Base-by-base conservation (phyloP, 2,888 invertebrate species). In the Lithodes maja region DNA sequence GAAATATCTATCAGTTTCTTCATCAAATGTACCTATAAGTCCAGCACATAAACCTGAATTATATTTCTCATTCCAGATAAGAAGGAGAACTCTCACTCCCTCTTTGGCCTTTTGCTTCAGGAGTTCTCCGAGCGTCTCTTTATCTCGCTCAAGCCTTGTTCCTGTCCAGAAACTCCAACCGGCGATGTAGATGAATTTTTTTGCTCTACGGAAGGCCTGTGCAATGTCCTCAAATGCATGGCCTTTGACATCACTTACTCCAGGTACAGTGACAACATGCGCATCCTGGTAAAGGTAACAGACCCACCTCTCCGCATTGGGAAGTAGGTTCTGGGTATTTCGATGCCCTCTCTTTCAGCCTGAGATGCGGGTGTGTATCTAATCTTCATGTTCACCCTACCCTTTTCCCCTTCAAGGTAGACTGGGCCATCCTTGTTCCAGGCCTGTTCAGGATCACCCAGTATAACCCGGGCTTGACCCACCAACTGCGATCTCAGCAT, bases 151-250 rank as follows among this genome's bases (percentile, higher is more conserved):
- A 9, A 92, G 85, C 49, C 75, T 33, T 15, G 85, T 86, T 3
- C 50, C 81, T 3, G 91, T 90, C 83, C 83, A 86, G 2, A 92
- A 80, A 75, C 91, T 91, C 92, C 92, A 92, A 33, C 90, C 92
- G 50, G 90, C 82, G 53, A 92, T 87, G 78, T 92, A 92, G 49
- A 92, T 90, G 53, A 92, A 91, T 69, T 90, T 86, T 33, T 86
- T 85, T 0, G 92, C 92, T 15, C 86, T 69, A 2, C 78, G 68
- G 17, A 92, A 79, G 7, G 90, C 75, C 15, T 90, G 61, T 12
- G 85, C 91, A 12, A 91, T 85, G 61, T 87, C 92, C 12, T 83
- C 69, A 50, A 87, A 92, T 12, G 81, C 83, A 80, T 84, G 82
- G 2, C 74, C 80, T 7, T 81, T 74, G 9, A 9, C 53, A 15